Percentiles rank a stretch among this genome's conserved stretches.
Conservation (phyloP, 2,797 vertebrate species). For the Rhodeus uyekii region DNA sequence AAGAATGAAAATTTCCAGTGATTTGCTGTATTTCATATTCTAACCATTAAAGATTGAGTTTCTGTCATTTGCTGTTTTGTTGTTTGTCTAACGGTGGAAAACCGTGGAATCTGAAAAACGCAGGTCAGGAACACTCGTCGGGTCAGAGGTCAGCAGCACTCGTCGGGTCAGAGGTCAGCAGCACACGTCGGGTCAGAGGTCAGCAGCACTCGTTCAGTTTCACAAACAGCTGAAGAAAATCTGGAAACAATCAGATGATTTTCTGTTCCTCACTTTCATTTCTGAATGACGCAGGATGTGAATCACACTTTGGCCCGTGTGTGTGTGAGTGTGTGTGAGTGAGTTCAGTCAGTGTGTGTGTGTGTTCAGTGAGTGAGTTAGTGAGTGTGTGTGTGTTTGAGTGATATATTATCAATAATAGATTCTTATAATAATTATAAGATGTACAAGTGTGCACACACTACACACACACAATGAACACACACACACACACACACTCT, state of each 20-base stretch:
- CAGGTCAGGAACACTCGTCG: not conserved
- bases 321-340: not conserved
- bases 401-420: no score
- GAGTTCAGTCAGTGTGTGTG: no score
- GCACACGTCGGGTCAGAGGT: constrained; percentile 23
- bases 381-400: no score
- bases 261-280: constrained; percentile 46
- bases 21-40: not conserved
- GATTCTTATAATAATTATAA: no score
- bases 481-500: not conserved
- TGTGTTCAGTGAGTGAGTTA: no score
- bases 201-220: no score
- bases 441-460: no score
- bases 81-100: not conserved
- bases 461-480: not conserved
- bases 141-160: constrained; percentile 31
- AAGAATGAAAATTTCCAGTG: no score
- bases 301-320: constrained; percentile 27
- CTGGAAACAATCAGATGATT: constrained; percentile 71
- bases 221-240: constrained; percentile 45
- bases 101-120: not conserved
- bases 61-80: not conserved
- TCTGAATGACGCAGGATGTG: constrained; percentile 46
- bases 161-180: constrained; percentile 1
- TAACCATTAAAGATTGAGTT: not conserved